Evolutionary conservation across 2,888 invertebrate species (phyloP), one percentile per base, ranked within the genome.

Genomic region (Lydus trimaculatus): DNA sequence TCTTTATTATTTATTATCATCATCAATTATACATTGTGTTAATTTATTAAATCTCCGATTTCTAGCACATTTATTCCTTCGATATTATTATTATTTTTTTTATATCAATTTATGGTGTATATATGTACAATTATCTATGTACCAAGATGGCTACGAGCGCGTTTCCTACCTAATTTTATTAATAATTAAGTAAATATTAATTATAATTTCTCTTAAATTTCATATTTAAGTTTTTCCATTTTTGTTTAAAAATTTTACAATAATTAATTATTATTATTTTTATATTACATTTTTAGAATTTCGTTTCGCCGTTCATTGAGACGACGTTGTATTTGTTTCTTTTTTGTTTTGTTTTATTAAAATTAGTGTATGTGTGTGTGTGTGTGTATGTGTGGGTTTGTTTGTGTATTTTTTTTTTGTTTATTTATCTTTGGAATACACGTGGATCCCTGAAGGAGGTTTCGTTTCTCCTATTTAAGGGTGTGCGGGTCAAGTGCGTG

Each of bases 241-340:
- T 69, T 65, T 70, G 15, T 72, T 78, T 77, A 82, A 78, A 82
- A 81, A 79, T 81, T 83, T 81, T 79, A 81, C 82, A 81, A 82
- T 80, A 81, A 79, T 80, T 43, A 43, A 43, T 43, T 69, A 69
- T 64, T 63, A 82, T 81, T 75, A 74, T 80, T 76, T 81, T 81
- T 84, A 84, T 84, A 81, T 84, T 84, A 84, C 84, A 85, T 81
- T 84, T 76, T 85, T 85, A 85, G 85, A 85, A 85, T 85, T 85
- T 85, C 84, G 85, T 85, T 84, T 84, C 83, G 80, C 82, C 84
- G 83, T 72, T 58, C 31, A 64, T 62, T 68, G 72, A n/a, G n/a
- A 73, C 75, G 73, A 72, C 73, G 69, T 65, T 43, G 43, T 43
- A n/a, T 43, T 43, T 36, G 11, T 11, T 36, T 11, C 17, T 43